Base-by-base conservation (phyloP, 2,113 vertebrate species). In the Ramphastos sulfuratus region DNA sequence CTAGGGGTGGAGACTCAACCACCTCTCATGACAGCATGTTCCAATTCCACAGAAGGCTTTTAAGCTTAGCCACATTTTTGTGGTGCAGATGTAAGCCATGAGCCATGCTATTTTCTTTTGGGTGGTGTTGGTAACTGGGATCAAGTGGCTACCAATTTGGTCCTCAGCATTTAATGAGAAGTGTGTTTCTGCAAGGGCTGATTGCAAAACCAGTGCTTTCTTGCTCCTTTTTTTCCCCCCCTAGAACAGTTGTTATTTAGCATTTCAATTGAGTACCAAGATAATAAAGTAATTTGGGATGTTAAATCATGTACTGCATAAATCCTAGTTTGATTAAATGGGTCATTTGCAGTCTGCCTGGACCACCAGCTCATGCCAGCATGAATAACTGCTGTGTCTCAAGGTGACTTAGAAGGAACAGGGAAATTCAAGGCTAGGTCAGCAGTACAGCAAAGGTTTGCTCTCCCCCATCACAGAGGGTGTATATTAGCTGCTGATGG, bases 81-180 rank as follows among this genome's bases (percentile, higher is more conserved):
- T 7, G 5, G 23, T 25, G 55, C 24, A 46, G 46, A 8, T 2
- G 0, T 14, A 35, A 70, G n/a, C 17, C 4, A 3, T 23, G 23
- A 95, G 61, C 64, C 0, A 1, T 2, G 4, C 42, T 52, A 73
- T 4, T 6, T 16, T 33, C n/a, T 89, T 77, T 58, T 3, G 11
- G 30, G 30, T 14, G 23, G 8, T 31, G 24, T 13, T 56, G 74
- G n/a, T 30, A 30, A 3, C 21, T 1, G 2, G 19, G 54, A 60
- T 23, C 18, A 7, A 80, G 56, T 3, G 31, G 28, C 11, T 33
- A 37, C 52, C 50, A 42, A n/a, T 14, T 33, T 23, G 15, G 54
- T 66, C 21, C 42, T 28, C 50, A 16, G 6, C 0, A 0, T 74
- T 85, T 31, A 42, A 52, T 20, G 8, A 35, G 28, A 58, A 30